Evolutionary conservation across 1,140 invertebrate genomes (phyloP), one percentile per base, ranked within the genome.

Genomic region (Plectrocnemia conspersa): DNA sequence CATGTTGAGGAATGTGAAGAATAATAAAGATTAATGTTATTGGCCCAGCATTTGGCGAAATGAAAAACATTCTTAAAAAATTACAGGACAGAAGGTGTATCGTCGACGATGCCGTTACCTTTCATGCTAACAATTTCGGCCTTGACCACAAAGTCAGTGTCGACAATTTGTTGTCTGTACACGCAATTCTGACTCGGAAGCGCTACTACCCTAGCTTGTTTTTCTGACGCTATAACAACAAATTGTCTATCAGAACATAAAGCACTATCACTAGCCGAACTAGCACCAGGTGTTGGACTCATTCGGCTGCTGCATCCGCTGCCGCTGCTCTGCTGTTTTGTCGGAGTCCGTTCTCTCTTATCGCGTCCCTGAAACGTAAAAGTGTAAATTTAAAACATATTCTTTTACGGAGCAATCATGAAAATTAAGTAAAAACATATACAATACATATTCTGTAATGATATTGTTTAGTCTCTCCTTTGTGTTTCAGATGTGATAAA

Each of bases 131-230:
- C 88, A 65, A 95, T 87, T 76, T 97, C 93, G 57, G 93, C 89
- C 75, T 92, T 92, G 59, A 97, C 88, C 52, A 96, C 91, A 76
- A 94, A 93, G 71, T 93, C 88, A 40, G 84, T 83, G 63, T 91
- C 89, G 54, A 86, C 83, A 60, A 92, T 79, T 69, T 91, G 88
- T 71, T 89, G 86, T 59, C 86, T 81, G 72, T 89, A 91, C 59
- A 89, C 81, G 72, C 83, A 96, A 74, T 89, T 95, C 72, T 97
- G 94, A 52, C 91, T 94, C 57, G 94, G 94, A 64, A 97, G 80
- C 56, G 91, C 90, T 40, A 96, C 86, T 46, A 97, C 90, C 68
- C 93, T 82, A 45, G 92, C 92, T 75, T 97, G 92, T 72, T 96
- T 97, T 73, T 97, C 93, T 38, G 92, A 95, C 48, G 87, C 86